phyloP scores from a whole-genome alignment of 2,888 invertebrate species.

The Orthosia cruda region DNA sequence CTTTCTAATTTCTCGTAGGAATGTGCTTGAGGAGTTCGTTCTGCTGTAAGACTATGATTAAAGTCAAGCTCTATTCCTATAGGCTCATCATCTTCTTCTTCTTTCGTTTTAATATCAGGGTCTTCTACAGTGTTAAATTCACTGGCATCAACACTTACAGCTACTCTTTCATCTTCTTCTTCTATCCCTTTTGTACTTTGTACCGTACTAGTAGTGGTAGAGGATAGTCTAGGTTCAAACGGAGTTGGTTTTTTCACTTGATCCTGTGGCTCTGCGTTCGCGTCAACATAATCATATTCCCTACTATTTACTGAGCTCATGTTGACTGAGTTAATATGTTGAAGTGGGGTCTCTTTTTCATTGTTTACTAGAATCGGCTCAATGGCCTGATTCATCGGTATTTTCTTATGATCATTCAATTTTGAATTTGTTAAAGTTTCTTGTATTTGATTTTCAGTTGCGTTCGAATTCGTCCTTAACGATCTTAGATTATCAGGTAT shows the following conservation, averaged over 20 bases:
- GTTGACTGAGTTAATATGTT: neutral
- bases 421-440: neutral
- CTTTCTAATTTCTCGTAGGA: too few species aligned
- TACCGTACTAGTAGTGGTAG: neutral
- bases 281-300: constrained; percentile 57
- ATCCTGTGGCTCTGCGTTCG: constrained; percentile 32
- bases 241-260: neutral
- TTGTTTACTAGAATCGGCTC: constrained; percentile 11
- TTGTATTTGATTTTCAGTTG: neutral
- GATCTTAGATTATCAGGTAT: constrained; percentile 60
- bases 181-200: constrained; percentile 1
- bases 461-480: constrained; percentile 47
- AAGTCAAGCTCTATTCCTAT: constrained; percentile 46
- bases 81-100: constrained; percentile 47
- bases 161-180: constrained; percentile 42
- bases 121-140: neutral
- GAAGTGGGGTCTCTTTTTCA: neutral
- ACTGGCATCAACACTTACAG: constrained; percentile 27
- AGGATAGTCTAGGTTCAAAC: neutral
- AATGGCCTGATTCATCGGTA: neutral
- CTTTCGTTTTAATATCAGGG: constrained; percentile 24
- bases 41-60: neutral
- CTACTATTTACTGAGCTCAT: constrained; percentile 1
- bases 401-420: neutral
- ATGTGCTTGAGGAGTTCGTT: neutral